phyloP scores from a whole-genome alignment of 1,140 invertebrate species.

The Saccostrea glomerata region DNA sequence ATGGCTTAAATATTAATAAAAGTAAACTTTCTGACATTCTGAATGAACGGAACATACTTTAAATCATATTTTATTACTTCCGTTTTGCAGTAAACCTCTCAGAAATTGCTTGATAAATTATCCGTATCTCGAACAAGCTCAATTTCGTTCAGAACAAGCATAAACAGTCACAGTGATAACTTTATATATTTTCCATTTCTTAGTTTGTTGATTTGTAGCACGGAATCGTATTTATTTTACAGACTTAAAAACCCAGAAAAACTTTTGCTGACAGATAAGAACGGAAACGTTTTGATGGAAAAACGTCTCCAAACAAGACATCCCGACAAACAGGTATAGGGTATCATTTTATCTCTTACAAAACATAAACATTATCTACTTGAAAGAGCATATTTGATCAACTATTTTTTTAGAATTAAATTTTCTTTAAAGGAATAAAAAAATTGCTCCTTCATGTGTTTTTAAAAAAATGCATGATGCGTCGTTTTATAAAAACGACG shows the following conservation, averaged over 20 bases:
- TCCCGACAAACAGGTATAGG: slow-evolving; percentile 41
- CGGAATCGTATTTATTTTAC: not conserved
- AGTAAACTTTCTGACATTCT: not conserved
- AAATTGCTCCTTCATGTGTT: no score
- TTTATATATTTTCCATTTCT: not conserved
- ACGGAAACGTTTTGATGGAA: slow-evolving; percentile 41
- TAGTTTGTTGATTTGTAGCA: not conserved
- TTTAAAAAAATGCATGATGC: not conserved
- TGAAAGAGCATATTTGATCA: not conserved
- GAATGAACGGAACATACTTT: slow-evolving; percentile 12
- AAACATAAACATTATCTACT: not conserved
- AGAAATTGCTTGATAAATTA: slow-evolving; percentile 1
- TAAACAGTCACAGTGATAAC: not conserved
- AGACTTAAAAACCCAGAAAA: slow-evolving; percentile 44
- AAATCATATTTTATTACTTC: slow-evolving; percentile 29
- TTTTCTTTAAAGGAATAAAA: no score
- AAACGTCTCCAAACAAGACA: slow-evolving; percentile 30
- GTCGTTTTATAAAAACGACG: no score
- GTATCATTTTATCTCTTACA: not conserved
- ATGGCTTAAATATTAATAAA: not conserved
- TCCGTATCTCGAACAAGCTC: not conserved
- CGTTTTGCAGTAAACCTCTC: slow-evolving; percentile 1
- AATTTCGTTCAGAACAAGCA: slow-evolving; percentile 27
- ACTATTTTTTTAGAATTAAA: not conserved
- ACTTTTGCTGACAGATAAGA: slow-evolving; percentile 43